phyloP scores from a whole-genome alignment of 2,888 invertebrate genomes.

The Caenorhabditis becei region DNA sequence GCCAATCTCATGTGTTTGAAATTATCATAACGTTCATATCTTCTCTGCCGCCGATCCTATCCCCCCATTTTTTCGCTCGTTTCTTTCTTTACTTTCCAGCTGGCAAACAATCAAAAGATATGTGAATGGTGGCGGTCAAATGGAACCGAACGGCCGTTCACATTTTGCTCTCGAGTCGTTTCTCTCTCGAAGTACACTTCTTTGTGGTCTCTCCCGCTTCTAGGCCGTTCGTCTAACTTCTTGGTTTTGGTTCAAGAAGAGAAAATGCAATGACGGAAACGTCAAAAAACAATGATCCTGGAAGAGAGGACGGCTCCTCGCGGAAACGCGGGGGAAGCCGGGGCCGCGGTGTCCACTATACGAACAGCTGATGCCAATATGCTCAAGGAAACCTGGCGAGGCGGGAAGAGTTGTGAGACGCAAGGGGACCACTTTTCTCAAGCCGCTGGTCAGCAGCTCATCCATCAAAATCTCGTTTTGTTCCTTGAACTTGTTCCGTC shows the following conservation, averaged over 20 bases:
- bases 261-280: constrained; percentile 2
- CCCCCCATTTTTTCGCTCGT: constrained; percentile 2
- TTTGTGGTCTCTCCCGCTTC: neutral
- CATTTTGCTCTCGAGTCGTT: neutral
- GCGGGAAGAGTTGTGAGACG: constrained; percentile 14
- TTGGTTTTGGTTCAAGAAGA: neutral
- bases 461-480: constrained; percentile 58
- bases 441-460: constrained; percentile 59
- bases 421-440: constrained; percentile 38
- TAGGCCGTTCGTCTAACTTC: neutral
- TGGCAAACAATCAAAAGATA: constrained; percentile 45
- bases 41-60: constrained; percentile 11
- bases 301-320: neutral
- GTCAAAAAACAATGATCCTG: constrained; percentile 40
- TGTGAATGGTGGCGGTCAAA: constrained; percentile 34
- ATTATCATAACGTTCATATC: constrained; percentile 56
- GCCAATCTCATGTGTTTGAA: constrained; percentile 40
- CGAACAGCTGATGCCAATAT: constrained; percentile 69
- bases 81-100: constrained; percentile 56
- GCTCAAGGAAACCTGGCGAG: constrained; percentile 38
- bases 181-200: neutral
- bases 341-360: constrained; percentile 65
- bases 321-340: constrained; percentile 47
- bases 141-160: neutral
- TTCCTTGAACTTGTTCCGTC: constrained; percentile 53